Evolutionary conservation across 2,888 invertebrate species (phyloP), one percentile per base, ranked within the genome.

Genomic region (Mythimna albipuncta): DNA sequence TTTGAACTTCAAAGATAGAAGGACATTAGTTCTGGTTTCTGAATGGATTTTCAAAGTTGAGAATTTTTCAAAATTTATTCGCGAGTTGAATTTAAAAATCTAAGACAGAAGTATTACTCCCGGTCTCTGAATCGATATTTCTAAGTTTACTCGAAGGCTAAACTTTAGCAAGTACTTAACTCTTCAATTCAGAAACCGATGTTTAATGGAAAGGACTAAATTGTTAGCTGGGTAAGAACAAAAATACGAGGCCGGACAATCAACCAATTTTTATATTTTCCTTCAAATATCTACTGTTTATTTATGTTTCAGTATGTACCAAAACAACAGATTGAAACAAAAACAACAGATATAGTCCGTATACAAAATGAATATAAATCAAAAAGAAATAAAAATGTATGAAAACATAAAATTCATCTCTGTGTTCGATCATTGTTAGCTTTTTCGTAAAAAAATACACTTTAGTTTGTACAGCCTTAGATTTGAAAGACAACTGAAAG

Each of bases 351-450:
- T 41, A 35, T 16, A 19, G 26, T 79, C 44, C 26, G 52, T 52
- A 54, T 59, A 59, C 21, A 54, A 58, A 63, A 72, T 47, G 63
- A 47, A 73, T 59, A 74, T 47, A 75, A 64, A 74, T 80, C 63
- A 80, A 59, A 41, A 74, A 80, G 59, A 80, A 64, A 80, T 74
- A 52, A 61, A 44, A 80, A 64, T 64, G 21, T 54, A 50, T 54
- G 64, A 64, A 59, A 64, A 47, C 58, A 47, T 35, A 41, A 76
- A 75, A 59, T 41, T 52, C 19, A 16, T 58, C 3, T 7, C 35
- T 44, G 35, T 35, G 35, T 11, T 50, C n/a, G 35, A 47, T 6
- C 2, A 41, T 55, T 75, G 64, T 64, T 41, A 35, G 19, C 0
- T 52, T 47, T 26, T 0, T 7, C 41, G n/a, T 41, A 61, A 0